Base-by-base conservation (phyloP, 1,140 invertebrate species). In the Drosophila dunni region DNA sequence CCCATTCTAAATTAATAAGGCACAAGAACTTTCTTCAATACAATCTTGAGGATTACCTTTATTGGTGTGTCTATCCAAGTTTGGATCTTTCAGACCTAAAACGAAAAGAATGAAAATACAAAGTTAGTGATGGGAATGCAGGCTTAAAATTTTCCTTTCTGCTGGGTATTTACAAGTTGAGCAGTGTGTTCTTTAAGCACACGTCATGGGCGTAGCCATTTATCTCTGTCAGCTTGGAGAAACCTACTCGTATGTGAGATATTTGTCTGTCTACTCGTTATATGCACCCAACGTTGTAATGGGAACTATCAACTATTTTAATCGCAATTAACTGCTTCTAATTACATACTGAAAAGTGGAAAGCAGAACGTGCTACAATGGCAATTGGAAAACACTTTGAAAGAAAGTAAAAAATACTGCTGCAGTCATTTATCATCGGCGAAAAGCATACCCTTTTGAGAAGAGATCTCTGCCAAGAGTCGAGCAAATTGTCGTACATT, bases 31-130 rank as follows among this genome's bases (percentile, higher is more conserved):
- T 58, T 33, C 17, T n/a, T 15, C 1, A 13, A 7, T 45, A 45
- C 9, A 4, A 15, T 48, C 44, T 34, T 20, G 7, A 9, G 33
- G 20, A 75, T 73, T 61, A 91, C 90, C 90, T 88, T 91, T 91
- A 29, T n/a, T 79, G 8, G 76, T 84, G 40, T 88, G 90, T 70
- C 90, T 90, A 42, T 91, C 90, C 90, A 91, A 58, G 69, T 74
- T 91, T 50, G 90, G 85, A 86, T 91, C 90, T 68, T 91, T 91
- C 13, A 91, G 78, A 48, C 90, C 90, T 91, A 85, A 11, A 90
- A 91, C 13, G 13, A 60, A 13, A 71, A 9, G 15, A 33, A 66
- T 53, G 7, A 2, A 15, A 20, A 50, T 6, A 42, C 24, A 13
- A 29, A n/a, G 13, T 58, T 6, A 62, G 36, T 62, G 24, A 10